phyloP scores from a whole-genome alignment of 2,113 vertebrate species.

The Neodon shergylaensis region DNA sequence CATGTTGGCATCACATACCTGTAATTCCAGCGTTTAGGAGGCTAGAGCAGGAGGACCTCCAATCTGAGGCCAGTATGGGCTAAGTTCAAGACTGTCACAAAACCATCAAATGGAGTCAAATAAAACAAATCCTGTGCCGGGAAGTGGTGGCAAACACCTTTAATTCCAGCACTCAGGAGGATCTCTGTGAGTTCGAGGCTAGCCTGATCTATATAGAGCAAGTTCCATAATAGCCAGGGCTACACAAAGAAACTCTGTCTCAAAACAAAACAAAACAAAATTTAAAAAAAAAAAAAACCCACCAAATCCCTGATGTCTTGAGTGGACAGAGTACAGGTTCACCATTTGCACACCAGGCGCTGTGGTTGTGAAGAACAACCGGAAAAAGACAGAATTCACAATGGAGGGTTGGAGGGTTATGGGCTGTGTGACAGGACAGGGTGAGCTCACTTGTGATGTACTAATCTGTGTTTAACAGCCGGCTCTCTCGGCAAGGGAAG shows the following conservation, averaged over 20 bases:
- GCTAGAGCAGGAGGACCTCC: not conserved
- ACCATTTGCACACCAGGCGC: rapidly evolving
- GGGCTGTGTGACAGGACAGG: rapidly evolving
- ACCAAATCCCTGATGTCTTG: not conserved
- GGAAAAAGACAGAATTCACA: no score
- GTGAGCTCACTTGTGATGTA: rapidly evolving
- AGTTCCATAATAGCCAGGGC: not conserved
- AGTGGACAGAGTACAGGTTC: not conserved
- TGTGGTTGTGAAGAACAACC: rapidly evolving
- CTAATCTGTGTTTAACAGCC: not conserved
- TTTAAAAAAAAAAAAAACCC: no score
- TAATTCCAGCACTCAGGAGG: not conserved
- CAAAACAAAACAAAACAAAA: not conserved
- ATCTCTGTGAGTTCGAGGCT: not conserved
- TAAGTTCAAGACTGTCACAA: not conserved
- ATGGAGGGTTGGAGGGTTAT: rapidly evolving
- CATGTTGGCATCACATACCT: no score
- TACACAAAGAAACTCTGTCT: not conserved
- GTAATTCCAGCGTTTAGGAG: not conserved
- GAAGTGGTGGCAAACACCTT: not conserved
- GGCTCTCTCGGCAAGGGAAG: not conserved
- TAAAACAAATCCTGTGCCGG: not conserved
- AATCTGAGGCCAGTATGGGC: not conserved
- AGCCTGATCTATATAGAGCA: not conserved
- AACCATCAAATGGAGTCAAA: not conserved